Percentiles rank a stretch among this genome's conserved stretches.
phyloP scores from a whole-genome alignment of 2,888 invertebrate species.

The Ephialtes manifestator region DNA sequence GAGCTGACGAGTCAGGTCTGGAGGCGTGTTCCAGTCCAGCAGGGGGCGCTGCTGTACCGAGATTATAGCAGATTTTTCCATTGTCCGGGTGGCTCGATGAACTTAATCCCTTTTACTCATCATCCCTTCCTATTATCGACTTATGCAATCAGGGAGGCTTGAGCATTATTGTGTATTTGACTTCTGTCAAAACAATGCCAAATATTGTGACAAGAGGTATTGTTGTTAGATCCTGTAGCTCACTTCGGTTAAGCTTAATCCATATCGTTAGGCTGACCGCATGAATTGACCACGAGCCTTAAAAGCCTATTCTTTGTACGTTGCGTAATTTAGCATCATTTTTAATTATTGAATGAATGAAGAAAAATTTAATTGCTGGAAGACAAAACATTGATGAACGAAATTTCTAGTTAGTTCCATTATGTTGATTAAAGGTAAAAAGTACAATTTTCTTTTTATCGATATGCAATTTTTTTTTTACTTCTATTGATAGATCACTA shows the following conservation, averaged over 20 bases:
- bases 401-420: no score
- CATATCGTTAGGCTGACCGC: no score
- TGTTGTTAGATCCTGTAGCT: not conserved
- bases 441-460: no score
- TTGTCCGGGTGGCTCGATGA: constrained; percentile 27
- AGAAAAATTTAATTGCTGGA: no score
- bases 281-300: no score
- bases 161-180: not conserved
- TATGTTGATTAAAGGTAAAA: no score
- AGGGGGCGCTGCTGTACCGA: constrained; percentile 16
- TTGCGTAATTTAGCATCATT: no score
- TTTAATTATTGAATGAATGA: no score
- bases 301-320: no score
- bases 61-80: constrained; percentile 48
- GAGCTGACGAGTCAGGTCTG: constrained; percentile 1
- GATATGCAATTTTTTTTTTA: no score
- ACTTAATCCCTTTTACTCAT: constrained; percentile 35
- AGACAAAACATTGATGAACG: no score
- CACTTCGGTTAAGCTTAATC: not conserved
- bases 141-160: constrained; percentile 8
- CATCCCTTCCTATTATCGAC: constrained; percentile 1
- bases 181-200: constrained; percentile 6
- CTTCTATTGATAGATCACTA: no score
- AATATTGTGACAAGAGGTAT: constrained; percentile 4
- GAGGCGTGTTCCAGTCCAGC: constrained; percentile 46